Evolutionary conservation across 2,888 invertebrate genomes (phyloP).

Genomic region (Cremastinae sp.): DNA sequence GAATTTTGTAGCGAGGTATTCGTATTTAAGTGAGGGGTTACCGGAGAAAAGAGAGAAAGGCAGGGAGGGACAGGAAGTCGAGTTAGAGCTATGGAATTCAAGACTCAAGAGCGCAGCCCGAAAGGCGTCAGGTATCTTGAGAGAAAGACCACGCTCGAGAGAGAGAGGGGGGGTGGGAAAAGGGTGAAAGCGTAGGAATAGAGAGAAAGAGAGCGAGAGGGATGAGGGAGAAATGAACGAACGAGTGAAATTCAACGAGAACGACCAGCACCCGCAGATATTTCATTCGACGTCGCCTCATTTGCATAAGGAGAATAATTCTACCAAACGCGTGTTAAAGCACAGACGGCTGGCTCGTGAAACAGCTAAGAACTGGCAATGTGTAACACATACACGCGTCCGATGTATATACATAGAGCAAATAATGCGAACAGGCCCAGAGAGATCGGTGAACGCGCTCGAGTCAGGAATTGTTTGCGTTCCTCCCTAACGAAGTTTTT

Average conservation of each 20-base stretch:
- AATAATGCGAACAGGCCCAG: constrained; percentile 51
- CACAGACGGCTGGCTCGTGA: constrained; percentile 57
- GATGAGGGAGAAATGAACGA: constrained; percentile 4
- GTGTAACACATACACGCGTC: constrained; percentile 42
- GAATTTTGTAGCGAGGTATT: constrained; percentile 45
- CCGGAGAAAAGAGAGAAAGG: not conserved
- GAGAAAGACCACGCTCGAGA: constrained; percentile 5
- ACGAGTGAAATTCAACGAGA: constrained; percentile 41
- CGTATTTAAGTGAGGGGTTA: constrained; percentile 30
- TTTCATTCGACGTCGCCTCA: constrained; percentile 66
- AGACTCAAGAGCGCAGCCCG: constrained; percentile 17
- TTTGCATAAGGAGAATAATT: constrained; percentile 74
- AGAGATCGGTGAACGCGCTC: constrained; percentile 63
- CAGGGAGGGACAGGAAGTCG: constrained; percentile 20
- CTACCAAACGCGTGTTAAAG: constrained; percentile 61
- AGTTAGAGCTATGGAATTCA: constrained; percentile 46
- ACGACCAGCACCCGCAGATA: constrained; percentile 61
- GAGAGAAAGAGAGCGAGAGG: not conserved
- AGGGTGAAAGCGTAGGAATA: not conserved
- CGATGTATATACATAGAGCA: constrained; percentile 19
- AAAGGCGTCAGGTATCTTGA: constrained; percentile 39
- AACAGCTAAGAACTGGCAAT: constrained; percentile 41
- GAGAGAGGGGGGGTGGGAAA: not conserved
- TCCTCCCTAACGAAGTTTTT: constrained; percentile 75
- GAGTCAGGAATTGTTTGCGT: constrained; percentile 72